Percentiles rank a stretch among this genome's conserved stretches.
Conservation (phyloP, 2,888 invertebrate species). For the Tryphoninae sp. region DNA sequence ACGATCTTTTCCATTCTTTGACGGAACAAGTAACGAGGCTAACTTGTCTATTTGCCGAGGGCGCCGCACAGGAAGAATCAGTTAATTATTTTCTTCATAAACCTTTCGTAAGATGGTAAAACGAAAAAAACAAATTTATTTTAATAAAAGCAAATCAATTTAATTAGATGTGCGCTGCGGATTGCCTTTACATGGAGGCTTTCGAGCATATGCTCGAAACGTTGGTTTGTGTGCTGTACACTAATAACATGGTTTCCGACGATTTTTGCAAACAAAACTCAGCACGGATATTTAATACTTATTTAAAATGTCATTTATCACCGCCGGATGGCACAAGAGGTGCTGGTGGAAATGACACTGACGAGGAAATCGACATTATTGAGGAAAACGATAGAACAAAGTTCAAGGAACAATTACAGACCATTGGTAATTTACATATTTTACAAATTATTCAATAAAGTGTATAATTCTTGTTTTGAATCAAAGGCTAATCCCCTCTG, state of each 20-base stretch:
- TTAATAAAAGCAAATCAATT: slow-evolving; percentile 36
- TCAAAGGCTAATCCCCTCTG: background rate
- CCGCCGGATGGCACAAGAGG: slow-evolving; percentile 90
- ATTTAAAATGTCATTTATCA: slow-evolving; percentile 90
- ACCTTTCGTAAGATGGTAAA: background rate
- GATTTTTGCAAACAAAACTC: slow-evolving; percentile 80
- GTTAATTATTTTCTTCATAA: slow-evolving; percentile 76
- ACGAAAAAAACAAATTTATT: background rate
- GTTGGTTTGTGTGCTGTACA: slow-evolving; percentile 85
- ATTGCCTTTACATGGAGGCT: slow-evolving; percentile 85
- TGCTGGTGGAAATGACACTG: slow-evolving; percentile 80
- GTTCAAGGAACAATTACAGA: slow-evolving; percentile 88
- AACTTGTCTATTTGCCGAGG: slow-evolving; percentile 86
- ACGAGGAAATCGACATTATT: slow-evolving; percentile 84
- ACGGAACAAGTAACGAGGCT: slow-evolving; percentile 85
- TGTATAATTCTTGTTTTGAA: background rate
- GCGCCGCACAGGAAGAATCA: slow-evolving; percentile 86
- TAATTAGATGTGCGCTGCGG: slow-evolving; percentile 81
- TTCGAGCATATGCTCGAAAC: slow-evolving; percentile 87
- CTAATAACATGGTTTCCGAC: slow-evolving; percentile 79
- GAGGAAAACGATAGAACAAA: slow-evolving; percentile 87
- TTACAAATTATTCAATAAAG: background rate
- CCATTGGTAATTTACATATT: slow-evolving; percentile 83
- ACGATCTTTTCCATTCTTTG: slow-evolving; percentile 83
- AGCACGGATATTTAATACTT: slow-evolving; percentile 88